These are phyloP conservation scores for Diphyllodes magnificus DNA, from an alignment of 2,113 vertebrate species.

Conservation along the genomic window DNA sequence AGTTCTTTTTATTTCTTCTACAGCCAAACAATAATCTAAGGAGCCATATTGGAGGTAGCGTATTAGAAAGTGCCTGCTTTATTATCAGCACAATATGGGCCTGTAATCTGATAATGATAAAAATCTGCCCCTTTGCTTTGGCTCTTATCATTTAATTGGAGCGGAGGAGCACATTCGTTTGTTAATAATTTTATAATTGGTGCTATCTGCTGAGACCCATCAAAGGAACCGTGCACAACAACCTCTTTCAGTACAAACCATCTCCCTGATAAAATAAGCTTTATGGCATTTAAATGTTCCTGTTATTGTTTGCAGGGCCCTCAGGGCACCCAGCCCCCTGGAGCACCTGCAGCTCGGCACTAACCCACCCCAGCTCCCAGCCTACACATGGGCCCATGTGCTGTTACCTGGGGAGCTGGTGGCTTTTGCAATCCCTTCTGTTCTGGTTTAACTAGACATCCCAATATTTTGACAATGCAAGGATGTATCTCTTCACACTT, in stretches of 20 bases:
- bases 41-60: background rate
- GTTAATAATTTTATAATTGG: slow-evolving; percentile 57
- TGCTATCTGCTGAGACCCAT: slow-evolving; percentile 19
- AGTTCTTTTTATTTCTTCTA: background rate
- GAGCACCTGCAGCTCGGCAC: rapidly evolving
- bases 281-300: background rate
- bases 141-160: slow-evolving; percentile 64
- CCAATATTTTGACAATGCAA: background rate
- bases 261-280: background rate
- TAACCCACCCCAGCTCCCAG: background rate
- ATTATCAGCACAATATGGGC: slow-evolving; percentile 26
- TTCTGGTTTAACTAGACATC: background rate
- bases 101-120: slow-evolving; percentile 44
- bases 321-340: background rate
- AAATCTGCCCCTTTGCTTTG: slow-evolving; percentile 44
- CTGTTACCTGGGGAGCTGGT: background rate
- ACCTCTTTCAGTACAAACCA: background rate
- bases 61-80: background rate
- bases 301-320: background rate
- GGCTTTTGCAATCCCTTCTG: background rate
- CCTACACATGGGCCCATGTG: rapidly evolving
- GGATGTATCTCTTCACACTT: slow-evolving; percentile 7
- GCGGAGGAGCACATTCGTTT: slow-evolving; percentile 1
- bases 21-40: slow-evolving; percentile 16
- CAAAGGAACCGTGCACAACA: background rate